Base-by-base conservation (phyloP, 2,888 invertebrate species). In the Rhyacophila evoluta region DNA sequence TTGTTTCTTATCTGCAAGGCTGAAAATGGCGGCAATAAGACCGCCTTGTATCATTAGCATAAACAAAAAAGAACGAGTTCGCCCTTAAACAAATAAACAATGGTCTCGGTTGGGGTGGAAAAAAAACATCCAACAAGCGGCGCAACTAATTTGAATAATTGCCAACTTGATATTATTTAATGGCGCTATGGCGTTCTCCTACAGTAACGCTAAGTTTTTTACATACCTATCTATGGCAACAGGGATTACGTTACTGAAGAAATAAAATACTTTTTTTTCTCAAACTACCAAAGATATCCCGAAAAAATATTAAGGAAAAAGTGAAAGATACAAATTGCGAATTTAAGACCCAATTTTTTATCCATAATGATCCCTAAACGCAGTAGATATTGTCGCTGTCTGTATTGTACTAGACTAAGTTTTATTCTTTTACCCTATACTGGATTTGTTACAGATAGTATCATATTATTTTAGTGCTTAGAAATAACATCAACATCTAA, bases 91-190 rank as follows among this genome's bases (percentile, higher is more conserved):
- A 74, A 78, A 78, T 78, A 78, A 78, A 78, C 78, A 78, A 78
- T 70, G 68, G 12, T 33, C 19, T 27, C 12, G 15, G 55, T 55
- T 19, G 19, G 55, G 55, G 55, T 19, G 25, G 19, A 19, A 55
- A 55, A 55, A 38, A 55, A 55, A 28, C 25, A 72, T 25, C 72
- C 33, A 39, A 39, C 69, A 28, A 38, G 28, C 72, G 15, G 33
- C 36, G 55, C 72, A 37, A 41, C 73, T 78, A 74, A 80, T 80
- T 77, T 80, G 77, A 80, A 77, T 78, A 80, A 78, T 80, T 75
- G 41, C 77, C 67, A 67, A 75, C 39, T 72, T 75, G 80, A 78
- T 77, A 76, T 72, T 72, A 72, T 75, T 75, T 39, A 78, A 80
- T 71, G 74, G 75, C 33, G 71, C 38, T 29, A 69, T 29, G 69